Conservation (phyloP, 1,140 invertebrate species). For the Coenobita brevimanus region DNA sequence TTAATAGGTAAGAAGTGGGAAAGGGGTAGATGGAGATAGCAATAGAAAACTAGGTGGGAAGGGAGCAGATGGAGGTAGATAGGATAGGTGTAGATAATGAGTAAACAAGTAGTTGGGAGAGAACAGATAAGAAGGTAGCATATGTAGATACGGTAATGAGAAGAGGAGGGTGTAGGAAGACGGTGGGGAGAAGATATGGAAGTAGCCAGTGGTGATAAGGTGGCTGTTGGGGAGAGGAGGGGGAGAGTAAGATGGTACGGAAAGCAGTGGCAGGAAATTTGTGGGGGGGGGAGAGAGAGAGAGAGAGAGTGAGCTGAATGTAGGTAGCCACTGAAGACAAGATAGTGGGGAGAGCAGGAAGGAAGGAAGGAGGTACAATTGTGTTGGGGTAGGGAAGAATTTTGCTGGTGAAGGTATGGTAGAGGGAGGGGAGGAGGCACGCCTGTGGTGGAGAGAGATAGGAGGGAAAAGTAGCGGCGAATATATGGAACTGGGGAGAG, state of each 20-base stretch:
- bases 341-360: neutral
- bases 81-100: neutral
- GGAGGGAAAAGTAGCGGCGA: neutral
- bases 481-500: too few relatives aligned
- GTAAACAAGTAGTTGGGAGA: too few relatives aligned
- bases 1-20: neutral
- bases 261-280: too few relatives aligned
- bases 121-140: too few relatives aligned
- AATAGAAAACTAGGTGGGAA: neutral
- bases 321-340: conserved; percentile 5
- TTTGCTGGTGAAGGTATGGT: neutral
- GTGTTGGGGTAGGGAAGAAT: neutral
- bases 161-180: neutral
- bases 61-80: too few relatives aligned
- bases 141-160: too few relatives aligned
- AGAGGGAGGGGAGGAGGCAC: neutral
- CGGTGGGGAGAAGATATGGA: conserved; percentile 9
- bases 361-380: conserved; percentile 5
- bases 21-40: conserved; percentile 9
- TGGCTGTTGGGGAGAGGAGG: too few relatives aligned
- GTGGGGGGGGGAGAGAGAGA: too few relatives aligned
- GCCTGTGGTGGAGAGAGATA: neutral
- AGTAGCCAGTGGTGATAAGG: too few relatives aligned
- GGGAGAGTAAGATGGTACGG: too few relatives aligned
- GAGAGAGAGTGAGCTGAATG: neutral